These are phyloP conservation scores for Notarius lentiginosus DNA, from an alignment of 2,113 vertebrate species.

Conservation along the genomic window DNA sequence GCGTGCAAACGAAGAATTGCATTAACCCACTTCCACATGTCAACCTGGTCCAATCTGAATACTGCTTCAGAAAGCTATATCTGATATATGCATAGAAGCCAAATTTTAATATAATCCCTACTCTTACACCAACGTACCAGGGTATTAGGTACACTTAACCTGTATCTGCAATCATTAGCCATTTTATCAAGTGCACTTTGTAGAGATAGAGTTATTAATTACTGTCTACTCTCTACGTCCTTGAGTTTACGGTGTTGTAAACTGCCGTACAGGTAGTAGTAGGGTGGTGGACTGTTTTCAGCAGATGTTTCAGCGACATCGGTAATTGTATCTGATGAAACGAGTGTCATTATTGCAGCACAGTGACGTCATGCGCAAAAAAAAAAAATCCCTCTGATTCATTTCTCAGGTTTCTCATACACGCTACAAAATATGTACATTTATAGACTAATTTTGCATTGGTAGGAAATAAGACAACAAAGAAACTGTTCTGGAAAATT, in stretches of 20 bases:
- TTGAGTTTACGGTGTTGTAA: too few relatives aligned
- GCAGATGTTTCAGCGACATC: not conserved
- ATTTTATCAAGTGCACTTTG: not conserved
- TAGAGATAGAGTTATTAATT: not conserved
- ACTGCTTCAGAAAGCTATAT: not conserved
- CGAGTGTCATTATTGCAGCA: not conserved
- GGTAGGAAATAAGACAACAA: not conserved
- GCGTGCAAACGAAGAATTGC: too few relatives aligned
- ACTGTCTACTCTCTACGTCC: not conserved
- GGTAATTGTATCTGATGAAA: not conserved
- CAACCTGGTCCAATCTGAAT: not conserved
- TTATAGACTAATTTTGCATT: not conserved
- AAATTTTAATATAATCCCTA: not conserved
- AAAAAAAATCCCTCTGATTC: not conserved
- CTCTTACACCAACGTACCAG: not conserved
- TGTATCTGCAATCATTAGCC: not conserved
- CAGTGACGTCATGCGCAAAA: not conserved
- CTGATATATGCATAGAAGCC: not conserved
- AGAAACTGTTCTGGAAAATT: not conserved
- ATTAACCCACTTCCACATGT: not conserved
- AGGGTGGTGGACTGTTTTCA: not conserved
- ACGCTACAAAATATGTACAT: not conserved
- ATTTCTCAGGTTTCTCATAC: not conserved
- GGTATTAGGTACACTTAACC: not conserved
- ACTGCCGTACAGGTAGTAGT: too few relatives aligned